Base-by-base conservation (phyloP, 2,797 vertebrate genomes). In the Xenopus petersii region DNA sequence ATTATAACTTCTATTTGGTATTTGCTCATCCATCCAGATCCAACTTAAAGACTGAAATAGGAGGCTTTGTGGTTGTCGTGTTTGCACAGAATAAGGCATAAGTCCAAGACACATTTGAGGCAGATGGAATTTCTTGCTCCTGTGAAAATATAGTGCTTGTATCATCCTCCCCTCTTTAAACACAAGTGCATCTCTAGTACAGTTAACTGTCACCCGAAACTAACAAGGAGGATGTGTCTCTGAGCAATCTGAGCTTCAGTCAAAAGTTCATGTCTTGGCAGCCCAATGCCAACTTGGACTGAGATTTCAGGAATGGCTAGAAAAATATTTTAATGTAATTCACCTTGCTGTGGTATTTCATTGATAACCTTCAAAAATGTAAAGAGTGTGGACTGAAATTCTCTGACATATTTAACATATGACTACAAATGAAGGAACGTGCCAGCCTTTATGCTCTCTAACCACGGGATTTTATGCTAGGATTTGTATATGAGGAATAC, bases 41-140 rank as follows among this genome's bases (percentile, higher is more conserved):
- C 84, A 86, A 85, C 87, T 89, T 86, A 79, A 48, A 77, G 84
- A 87, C 89, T 92, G 90, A 94, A 94, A 95, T 94, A 94, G 92
- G 89, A 86, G 85, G 87, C 82, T 83, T 82, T 90, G 86, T 84
- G 86, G 90, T 83, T 81, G 90, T 92, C 91, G 81, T 90, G 91
- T 86, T 90, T 85, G 86, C 83, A 81, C 89, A 89, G 87, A 90
- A 87, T 87, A 48, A 79, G 92, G 89, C 89, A 84, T 80, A 0
- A 0, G 69, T 88, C 88, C 91, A 93, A 92, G 88, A 92, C 89
- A 90, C 87, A 91, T 93, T 90, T 87, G 89, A 89, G 89, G 83
- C 81, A 87, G 86, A 83, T 87, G 90, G 91, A 93, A 93, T 94
- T 93, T 93, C 90, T 93, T 92, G 86, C 89, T 87, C 85, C 88